Evolutionary conservation across 1,140 invertebrate genomes (phyloP).

Genomic region (Drosophila nannoptera): DNA sequence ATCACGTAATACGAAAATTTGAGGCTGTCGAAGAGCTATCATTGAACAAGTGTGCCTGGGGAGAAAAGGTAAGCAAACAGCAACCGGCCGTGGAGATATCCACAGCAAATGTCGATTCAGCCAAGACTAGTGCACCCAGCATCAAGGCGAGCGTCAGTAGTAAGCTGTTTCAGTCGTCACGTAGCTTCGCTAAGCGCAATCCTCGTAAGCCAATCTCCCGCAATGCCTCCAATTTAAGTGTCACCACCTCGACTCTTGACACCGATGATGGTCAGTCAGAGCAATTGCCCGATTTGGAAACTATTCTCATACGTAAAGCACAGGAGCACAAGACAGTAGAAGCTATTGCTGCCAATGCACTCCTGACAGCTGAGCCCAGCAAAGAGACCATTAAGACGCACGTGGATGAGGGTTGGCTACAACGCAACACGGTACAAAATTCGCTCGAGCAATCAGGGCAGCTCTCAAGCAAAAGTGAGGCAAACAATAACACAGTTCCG

Average conservation of each 20-base stretch:
- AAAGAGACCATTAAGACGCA: constrained; percentile 66
- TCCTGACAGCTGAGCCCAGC: constrained; percentile 31
- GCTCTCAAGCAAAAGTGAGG: constrained; percentile 6
- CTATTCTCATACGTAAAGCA: constrained; percentile 73
- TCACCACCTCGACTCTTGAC: not conserved
- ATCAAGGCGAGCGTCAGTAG: constrained; percentile 78
- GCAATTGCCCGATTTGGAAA: constrained; percentile 74
- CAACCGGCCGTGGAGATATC: constrained; percentile 41
- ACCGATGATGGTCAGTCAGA: constrained; percentile 11
- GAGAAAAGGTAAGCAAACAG: constrained; percentile 81
- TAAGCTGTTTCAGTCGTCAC: constrained; percentile 84
- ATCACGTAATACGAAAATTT: constrained; percentile 64
- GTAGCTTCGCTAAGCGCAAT: constrained; percentile 85
- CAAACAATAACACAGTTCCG: constrained; percentile 44
- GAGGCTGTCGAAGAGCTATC: constrained; percentile 55
- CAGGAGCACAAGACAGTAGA: constrained; percentile 58
- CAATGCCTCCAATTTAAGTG: constrained; percentile 26
- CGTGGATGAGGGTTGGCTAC: constrained; percentile 67
- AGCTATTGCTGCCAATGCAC: constrained; percentile 36
- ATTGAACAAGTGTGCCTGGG: constrained; percentile 81
- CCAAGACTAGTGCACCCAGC: constrained; percentile 79
- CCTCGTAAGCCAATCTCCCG: constrained; percentile 84
- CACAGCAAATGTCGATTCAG: not conserved
- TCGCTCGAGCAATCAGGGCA: constrained; percentile 21
- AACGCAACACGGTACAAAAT: constrained; percentile 59